Percentiles rank a stretch among this genome's conserved stretches.
phyloP scores from a whole-genome alignment of 2,888 invertebrate species.

The Mimachlamys varia region DNA sequence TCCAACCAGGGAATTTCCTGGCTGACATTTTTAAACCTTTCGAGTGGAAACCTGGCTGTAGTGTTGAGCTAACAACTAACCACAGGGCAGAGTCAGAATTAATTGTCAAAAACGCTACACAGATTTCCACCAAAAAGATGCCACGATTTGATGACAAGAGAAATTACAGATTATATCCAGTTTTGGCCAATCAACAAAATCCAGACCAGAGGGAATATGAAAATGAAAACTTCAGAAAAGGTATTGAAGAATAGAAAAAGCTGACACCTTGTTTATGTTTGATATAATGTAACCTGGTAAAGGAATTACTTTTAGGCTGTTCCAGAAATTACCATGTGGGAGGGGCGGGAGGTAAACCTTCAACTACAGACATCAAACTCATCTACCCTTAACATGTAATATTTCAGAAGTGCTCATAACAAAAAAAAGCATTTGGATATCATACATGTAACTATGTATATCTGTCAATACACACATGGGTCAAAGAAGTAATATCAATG shows the following conservation, averaged over 20 bases:
- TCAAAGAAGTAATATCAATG: too few species aligned
- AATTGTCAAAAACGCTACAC: constrained; percentile 74
- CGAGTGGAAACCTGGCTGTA: constrained; percentile 59
- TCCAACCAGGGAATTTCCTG: constrained; percentile 78
- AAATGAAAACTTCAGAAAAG: constrained; percentile 5
- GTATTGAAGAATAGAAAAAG: background rate
- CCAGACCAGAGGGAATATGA: background rate
- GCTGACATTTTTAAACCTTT: constrained; percentile 64
- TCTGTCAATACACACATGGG: too few species aligned
- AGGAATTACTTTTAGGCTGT: too few species aligned
- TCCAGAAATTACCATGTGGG: too few species aligned
- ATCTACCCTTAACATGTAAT: too few species aligned
- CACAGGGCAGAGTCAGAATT: constrained; percentile 75
- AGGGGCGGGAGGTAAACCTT: too few species aligned
- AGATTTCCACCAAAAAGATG: constrained; percentile 65
- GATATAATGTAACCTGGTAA: too few species aligned
- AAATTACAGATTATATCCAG: constrained; percentile 57
- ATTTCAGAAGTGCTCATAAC: too few species aligned
- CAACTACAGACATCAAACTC: too few species aligned
- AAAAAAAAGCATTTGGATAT: too few species aligned
- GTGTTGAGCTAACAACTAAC: constrained; percentile 71
- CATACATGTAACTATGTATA: too few species aligned
- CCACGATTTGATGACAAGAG: constrained; percentile 67
- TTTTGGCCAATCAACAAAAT: constrained; percentile 1
- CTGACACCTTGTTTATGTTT: too few species aligned